These are phyloP conservation scores for Lasioglossum leucozonium DNA, from an alignment of 2,888 invertebrate genomes.

Conservation along the genomic window DNA sequence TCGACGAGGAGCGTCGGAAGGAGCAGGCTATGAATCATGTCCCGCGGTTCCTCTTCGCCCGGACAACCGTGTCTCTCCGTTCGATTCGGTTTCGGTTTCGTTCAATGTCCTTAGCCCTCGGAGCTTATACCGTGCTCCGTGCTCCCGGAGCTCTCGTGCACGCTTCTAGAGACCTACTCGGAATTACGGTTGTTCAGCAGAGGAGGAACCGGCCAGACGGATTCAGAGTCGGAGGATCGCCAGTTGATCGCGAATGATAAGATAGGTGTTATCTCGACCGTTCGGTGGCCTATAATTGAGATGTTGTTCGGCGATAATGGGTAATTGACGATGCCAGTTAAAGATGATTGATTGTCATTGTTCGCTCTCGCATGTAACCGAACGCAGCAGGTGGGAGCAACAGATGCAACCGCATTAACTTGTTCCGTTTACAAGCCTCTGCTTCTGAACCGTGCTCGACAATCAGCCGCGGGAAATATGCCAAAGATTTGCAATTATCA, in stretches of 20 bases:
- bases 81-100: slow-evolving; percentile 11
- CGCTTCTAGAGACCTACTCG: not conserved
- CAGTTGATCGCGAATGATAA: slow-evolving; percentile 35
- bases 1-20: slow-evolving; percentile 52
- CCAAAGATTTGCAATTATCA: not conserved
- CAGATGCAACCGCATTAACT: not conserved
- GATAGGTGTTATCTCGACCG: slow-evolving; percentile 29
- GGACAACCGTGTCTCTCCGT: slow-evolving; percentile 31
- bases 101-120: not conserved
- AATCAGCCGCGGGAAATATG: not conserved
- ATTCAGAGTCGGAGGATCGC: not conserved
- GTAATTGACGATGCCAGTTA: slow-evolving; percentile 33
- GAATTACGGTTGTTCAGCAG: slow-evolving; percentile 2
- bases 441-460: not conserved
- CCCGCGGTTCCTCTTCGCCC: slow-evolving; percentile 18
- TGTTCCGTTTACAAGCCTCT: not conserved
- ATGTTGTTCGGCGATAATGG: slow-evolving; percentile 41
- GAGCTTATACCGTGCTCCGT: not conserved
- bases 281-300: not conserved
- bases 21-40: slow-evolving; percentile 55
- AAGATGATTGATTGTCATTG: slow-evolving; percentile 38
- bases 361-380: not conserved
- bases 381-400: not conserved
- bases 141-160: not conserved
- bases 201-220: not conserved